Conservation (phyloP, 1,140 invertebrate genomes). For the Macrosteles quadrilineatus region DNA sequence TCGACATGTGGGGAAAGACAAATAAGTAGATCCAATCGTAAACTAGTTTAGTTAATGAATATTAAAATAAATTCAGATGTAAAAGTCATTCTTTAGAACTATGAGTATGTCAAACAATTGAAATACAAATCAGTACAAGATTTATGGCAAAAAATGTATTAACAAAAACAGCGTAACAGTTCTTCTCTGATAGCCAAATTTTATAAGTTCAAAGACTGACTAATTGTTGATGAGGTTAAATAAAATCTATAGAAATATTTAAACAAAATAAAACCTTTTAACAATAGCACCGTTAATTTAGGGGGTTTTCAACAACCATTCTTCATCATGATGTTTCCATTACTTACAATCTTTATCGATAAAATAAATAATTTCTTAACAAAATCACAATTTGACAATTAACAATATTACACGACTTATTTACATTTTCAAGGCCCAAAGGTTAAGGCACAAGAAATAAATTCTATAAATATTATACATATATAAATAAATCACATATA, state of each 20-base stretch:
- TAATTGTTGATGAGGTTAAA: background rate
- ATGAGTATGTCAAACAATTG: no score
- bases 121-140: no score
- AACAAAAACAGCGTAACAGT: no score
- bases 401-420: conserved; percentile 24
- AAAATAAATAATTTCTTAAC: conserved; percentile 25
- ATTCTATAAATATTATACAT: conserved; percentile 20
- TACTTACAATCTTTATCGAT: background rate
- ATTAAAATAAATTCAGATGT: no score
- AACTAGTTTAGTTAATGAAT: no score
- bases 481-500: conserved; percentile 23
- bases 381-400: conserved; percentile 23
- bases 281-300: conserved; percentile 14
- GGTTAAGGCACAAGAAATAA: conserved; percentile 20
- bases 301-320: background rate
- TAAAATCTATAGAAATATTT: background rate
- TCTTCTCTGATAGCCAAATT: background rate
- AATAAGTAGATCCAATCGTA: no score
- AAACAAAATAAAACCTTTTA: background rate
- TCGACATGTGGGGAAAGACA: no score
- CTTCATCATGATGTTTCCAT: background rate
- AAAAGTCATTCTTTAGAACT: no score
- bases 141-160: no score
- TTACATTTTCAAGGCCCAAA: background rate
- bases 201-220: background rate